Evolutionary conservation across 2,797 vertebrate genomes (phyloP), one percentile per base, ranked within the genome.

Genomic region (Pangasius krempfi): DNA sequence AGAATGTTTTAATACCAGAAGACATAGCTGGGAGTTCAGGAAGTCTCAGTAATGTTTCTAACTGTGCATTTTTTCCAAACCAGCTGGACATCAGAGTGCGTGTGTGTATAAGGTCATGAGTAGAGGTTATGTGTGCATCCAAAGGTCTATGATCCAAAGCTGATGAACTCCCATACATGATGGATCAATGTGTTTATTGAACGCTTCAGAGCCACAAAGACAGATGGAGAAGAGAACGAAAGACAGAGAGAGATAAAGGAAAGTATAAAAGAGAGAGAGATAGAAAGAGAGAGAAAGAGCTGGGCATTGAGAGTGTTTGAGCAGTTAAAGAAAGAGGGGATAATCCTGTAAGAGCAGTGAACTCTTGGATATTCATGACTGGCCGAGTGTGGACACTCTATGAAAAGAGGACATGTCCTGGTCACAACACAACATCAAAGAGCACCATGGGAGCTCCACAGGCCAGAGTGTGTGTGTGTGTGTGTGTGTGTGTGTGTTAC

Each of bases 311-410:
- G 93, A 94, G 93, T 94, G 95, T 95, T 92, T 95, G 92, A 95
- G 94, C 94, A 92, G 91, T 93, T 93, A 92, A 95, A 95, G 95
- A 95, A 96, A 95, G 89, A 94, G 90, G 86, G 95, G 95, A 96
- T 96, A 96, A 96, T 96, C 96, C 96, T 93, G 94, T 96, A 93
- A 95, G 95, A 95, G 93, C 95, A 95, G 94, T 92, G 92, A 94
- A 96, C 94, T 95, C 96, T 96, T 97, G 95, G 96, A 96, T 96
- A 97, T 96, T 97, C 96, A 97, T 97, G 96, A 96, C 94, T 88
- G 94, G 92, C 93, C 92, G 90, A 95, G 95, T 93, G 92, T 93
- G 92, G 94, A 94, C 44, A 84, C n/a, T 84, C 89, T 93, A 91
- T 95, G 94, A 96, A 96, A 95, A 94, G 96, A 94, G 70, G 93